These are phyloP conservation scores for Podarcis muralis DNA, from an alignment of 2,113 vertebrate species.

Conservation along the genomic window DNA sequence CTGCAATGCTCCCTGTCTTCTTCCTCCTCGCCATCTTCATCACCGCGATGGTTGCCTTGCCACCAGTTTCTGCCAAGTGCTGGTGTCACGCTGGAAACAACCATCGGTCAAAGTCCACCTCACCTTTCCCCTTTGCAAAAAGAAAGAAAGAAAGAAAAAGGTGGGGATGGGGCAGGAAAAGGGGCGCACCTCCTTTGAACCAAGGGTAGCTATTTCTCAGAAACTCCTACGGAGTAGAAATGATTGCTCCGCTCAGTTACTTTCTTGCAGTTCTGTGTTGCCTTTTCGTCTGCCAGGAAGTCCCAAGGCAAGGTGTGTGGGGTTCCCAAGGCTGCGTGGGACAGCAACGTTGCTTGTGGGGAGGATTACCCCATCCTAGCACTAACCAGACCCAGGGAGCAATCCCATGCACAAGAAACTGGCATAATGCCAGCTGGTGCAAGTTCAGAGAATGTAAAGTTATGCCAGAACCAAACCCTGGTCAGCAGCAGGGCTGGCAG, in stretches of 20 bases:
- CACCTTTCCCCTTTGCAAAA: neutral
- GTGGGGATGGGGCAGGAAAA: neutral
- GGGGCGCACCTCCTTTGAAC: neutral
- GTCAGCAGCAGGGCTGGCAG: no score
- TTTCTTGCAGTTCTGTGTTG: no score
- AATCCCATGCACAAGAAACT: no score
- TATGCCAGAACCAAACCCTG: no score
- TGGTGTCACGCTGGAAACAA: neutral
- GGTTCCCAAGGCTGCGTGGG: no score
- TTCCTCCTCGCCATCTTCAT: conserved; percentile 15
- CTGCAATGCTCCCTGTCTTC: conserved; percentile 25
- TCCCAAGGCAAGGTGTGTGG: no score
- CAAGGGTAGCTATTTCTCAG: neutral
- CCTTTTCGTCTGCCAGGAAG: no score
- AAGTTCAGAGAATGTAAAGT: no score
- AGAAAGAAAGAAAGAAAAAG: neutral
- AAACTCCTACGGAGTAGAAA: neutral
- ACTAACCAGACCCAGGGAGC: no score
- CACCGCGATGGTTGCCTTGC: neutral
- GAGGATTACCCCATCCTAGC: no score
- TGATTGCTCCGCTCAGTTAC: neutral
- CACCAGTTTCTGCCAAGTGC: neutral
- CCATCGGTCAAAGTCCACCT: neutral
- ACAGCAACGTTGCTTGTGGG: no score
- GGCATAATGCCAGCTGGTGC: no score